Evolutionary conservation across 2,888 invertebrate species (phyloP).

Genomic region (Fragum whitleyi): DNA sequence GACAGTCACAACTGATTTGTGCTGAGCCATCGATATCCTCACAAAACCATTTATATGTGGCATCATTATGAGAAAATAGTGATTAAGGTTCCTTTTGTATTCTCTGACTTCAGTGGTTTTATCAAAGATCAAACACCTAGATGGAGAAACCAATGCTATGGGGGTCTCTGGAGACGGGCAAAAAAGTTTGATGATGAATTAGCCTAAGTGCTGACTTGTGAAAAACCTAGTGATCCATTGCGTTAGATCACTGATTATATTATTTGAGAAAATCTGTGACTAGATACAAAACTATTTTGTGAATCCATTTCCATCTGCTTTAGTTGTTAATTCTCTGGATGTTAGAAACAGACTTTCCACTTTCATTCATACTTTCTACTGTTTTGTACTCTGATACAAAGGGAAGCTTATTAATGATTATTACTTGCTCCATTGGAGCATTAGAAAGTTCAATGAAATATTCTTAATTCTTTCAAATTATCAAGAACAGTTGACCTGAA

Average conservation of each 20-base stretch:
- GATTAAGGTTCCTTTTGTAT: background rate
- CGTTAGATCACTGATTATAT: conserved; percentile 20
- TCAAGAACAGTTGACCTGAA: no score
- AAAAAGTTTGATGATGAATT: conserved; percentile 19
- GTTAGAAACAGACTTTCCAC: background rate
- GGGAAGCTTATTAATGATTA: no score
- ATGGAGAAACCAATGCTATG: conserved; percentile 4
- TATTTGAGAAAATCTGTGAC: conserved; percentile 17
- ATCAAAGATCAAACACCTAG: conserved; percentile 17
- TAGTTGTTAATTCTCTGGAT: background rate
- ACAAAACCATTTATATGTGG: background rate
- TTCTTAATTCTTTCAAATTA: no score
- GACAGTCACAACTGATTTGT: no score
- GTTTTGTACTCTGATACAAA: background rate
- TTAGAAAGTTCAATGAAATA: no score
- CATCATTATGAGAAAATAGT: background rate
- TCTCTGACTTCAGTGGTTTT: background rate
- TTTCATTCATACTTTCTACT: background rate
- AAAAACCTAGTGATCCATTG: conserved; percentile 19
- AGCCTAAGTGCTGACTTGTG: conserved; percentile 5
- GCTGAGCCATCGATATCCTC: no score
- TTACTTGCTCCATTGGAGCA: no score
- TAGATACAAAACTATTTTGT: conserved; percentile 8
- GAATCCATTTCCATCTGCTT: conserved; percentile 10
- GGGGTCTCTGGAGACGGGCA: background rate